phyloP scores from a whole-genome alignment of 23 tunicate species.

The Corella eumyota region DNA sequence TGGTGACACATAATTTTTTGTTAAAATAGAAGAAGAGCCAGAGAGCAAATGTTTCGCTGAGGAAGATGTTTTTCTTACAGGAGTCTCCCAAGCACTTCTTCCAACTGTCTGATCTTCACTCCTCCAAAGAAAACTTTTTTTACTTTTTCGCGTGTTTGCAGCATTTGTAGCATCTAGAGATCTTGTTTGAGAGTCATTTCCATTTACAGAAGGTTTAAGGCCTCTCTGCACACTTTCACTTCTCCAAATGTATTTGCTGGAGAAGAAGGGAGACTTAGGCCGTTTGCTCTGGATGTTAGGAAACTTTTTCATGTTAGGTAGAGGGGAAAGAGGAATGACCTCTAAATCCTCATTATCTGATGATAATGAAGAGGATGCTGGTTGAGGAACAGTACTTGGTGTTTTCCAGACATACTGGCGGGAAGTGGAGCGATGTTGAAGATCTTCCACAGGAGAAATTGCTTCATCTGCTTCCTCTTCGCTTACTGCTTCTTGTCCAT shows the following conservation, averaged over 20 bases:
- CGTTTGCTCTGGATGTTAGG: no score
- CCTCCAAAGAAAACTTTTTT: no score
- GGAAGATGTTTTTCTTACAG: no score
- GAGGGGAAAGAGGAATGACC: no score
- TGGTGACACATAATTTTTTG: no score
- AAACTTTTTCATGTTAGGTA: background rate
- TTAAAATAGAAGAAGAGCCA: no score
- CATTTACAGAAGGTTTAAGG: background rate
- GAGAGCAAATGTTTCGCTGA: no score
- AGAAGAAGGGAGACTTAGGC: conserved; percentile 22
- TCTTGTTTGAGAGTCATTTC: background rate
- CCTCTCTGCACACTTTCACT: no score
- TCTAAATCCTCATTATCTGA: conserved; percentile 23
- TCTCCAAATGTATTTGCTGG: conserved; percentile 25
- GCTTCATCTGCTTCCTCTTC: background rate
- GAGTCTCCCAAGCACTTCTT: no score
- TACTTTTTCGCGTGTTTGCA: no score
- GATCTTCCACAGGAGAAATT: conserved; percentile 1
- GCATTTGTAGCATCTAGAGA: no score
- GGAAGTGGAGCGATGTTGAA: conserved; percentile 30
- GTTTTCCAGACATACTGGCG: conserved; percentile 48
- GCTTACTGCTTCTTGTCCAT: conserved; percentile 18
- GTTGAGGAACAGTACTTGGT: conserved; percentile 1
- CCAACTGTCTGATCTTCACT: no score
- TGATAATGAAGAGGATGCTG: background rate